phyloP scores from a whole-genome alignment of 1,140 invertebrate genomes.

The Epicauta chinensis region DNA sequence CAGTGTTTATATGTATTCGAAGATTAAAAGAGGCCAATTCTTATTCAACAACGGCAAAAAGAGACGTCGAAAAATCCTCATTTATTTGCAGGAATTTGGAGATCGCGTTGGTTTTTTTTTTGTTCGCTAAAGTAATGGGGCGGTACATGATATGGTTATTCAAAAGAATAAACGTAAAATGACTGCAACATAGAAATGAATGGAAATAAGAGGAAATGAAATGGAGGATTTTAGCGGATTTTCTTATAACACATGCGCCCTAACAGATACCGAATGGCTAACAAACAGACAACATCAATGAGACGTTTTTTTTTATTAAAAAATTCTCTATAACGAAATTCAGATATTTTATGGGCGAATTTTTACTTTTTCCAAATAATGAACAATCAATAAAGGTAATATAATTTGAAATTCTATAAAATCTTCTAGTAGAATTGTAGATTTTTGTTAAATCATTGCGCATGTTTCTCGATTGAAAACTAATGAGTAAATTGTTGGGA shows the following conservation, averaged over 20 bases:
- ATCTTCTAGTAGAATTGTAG: no score
- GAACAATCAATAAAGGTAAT: no score
- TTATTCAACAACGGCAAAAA: slow-evolving; percentile 6
- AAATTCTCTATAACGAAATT: no score
- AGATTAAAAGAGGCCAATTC: slow-evolving; percentile 3
- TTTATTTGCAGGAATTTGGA: slow-evolving; percentile 26
- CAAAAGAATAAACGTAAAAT: neutral
- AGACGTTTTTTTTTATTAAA: neutral
- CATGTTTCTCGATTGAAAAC: no score
- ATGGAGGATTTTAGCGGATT: slow-evolving; percentile 1
- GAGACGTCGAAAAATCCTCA: slow-evolving; percentile 11
- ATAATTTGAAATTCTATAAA: no score
- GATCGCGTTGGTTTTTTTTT: slow-evolving; percentile 2
- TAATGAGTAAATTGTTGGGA: no score
- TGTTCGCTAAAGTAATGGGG: slow-evolving; percentile 19
- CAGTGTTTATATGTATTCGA: slow-evolving; percentile 22
- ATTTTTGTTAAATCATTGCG: no score
- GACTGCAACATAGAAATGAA: slow-evolving; percentile 13
- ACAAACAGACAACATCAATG: neutral
- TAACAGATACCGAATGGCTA: neutral
- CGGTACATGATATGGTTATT: slow-evolving; percentile 4
- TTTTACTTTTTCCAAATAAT: no score
- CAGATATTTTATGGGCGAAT: no score
- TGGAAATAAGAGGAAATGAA: no score
- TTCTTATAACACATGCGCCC: slow-evolving; percentile 1